A percentile compares a stretch with the other conserved stretches of the same genome.
These are phyloP conservation scores for Pseudotriccus pelzelni DNA, from an alignment of 2,797 vertebrate species.

Conservation along the genomic window DNA sequence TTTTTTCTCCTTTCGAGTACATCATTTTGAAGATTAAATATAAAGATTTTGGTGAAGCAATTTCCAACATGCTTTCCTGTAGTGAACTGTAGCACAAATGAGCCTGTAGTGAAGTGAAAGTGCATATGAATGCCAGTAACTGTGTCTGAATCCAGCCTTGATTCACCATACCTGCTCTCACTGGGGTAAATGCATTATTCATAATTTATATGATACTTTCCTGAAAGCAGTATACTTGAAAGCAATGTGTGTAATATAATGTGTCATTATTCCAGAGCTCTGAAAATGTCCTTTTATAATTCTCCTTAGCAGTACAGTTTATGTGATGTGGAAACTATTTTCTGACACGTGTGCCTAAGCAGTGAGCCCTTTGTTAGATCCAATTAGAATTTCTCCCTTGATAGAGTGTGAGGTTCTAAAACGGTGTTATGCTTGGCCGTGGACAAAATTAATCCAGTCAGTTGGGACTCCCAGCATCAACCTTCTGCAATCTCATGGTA, in stretches of 20 bases:
- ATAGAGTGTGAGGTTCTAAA: slow-evolving; percentile 56
- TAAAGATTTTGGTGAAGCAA: not conserved
- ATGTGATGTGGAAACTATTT: slow-evolving; percentile 73
- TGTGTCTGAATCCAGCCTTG: not conserved
- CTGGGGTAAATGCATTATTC: not conserved
- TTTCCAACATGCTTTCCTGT: not conserved
- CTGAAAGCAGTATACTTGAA: slow-evolving; percentile 16
- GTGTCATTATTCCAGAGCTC: slow-evolving; percentile 18
- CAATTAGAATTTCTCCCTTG: slow-evolving; percentile 65
- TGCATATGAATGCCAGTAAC: not conserved
- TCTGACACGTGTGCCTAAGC: slow-evolving; percentile 46
- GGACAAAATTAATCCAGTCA: slow-evolving; percentile 54
- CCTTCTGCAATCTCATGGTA: slow-evolving; percentile 4
- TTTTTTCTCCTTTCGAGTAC: not conserved
- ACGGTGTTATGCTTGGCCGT: slow-evolving; percentile 58
- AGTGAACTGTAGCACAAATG: not conserved
- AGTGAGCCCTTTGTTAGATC: slow-evolving; percentile 68
- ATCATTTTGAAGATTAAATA: not conserved
- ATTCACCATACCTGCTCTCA: not conserved
- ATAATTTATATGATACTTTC: not conserved
- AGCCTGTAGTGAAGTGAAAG: not conserved
- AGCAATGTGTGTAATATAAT: not conserved
- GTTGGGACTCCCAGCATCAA: slow-evolving; percentile 25
- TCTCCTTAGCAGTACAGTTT: slow-evolving; percentile 44
- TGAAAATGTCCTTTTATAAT: slow-evolving; percentile 65